A percentile compares a stretch with the other conserved stretches of the same genome.
phyloP scores from a whole-genome alignment of 2,888 invertebrate species.

The Ophioninae sp. region DNA sequence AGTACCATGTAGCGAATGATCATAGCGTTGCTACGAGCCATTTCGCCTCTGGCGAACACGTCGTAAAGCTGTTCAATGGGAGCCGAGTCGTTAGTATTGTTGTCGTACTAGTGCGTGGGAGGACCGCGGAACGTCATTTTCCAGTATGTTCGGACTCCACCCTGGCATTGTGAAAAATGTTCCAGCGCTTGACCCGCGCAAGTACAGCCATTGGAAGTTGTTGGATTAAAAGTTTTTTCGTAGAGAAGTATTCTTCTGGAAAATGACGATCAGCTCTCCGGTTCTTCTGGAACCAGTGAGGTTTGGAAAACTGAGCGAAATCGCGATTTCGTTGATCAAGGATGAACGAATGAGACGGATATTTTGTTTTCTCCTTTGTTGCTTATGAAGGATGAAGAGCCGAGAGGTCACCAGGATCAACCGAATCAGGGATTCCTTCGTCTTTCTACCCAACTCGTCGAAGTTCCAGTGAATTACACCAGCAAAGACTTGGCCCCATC shows the following conservation, averaged over 20 bases:
- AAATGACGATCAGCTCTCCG: neutral
- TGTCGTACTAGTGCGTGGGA: slow-evolving; percentile 11
- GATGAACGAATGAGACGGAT: neutral
- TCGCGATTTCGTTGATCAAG: neutral
- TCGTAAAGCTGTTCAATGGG: slow-evolving; percentile 80
- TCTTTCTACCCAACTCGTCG: slow-evolving; percentile 40
- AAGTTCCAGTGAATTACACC: slow-evolving; percentile 6
- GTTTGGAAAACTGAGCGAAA: neutral
- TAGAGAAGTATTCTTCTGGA: neutral
- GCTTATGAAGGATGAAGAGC: slow-evolving; percentile 43
- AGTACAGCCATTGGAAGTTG: neutral
- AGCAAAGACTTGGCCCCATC: slow-evolving; percentile 13
- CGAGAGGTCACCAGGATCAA: slow-evolving; percentile 34
- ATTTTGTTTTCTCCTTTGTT: neutral
- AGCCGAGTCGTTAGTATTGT: slow-evolving; percentile 68
- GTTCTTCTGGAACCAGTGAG: neutral
- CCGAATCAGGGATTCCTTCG: slow-evolving; percentile 26
- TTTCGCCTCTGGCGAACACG: slow-evolving; percentile 84
- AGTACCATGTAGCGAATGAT: slow-evolving; percentile 82
- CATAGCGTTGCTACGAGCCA: slow-evolving; percentile 82
- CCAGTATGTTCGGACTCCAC: neutral
- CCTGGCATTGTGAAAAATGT: neutral
- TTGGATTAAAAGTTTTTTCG: neutral
- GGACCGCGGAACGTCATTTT: slow-evolving; percentile 9
- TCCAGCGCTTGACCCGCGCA: neutral